Evolutionary conservation across 2,797 vertebrate species (phyloP).

Genomic region (Anguilla obscura): DNA sequence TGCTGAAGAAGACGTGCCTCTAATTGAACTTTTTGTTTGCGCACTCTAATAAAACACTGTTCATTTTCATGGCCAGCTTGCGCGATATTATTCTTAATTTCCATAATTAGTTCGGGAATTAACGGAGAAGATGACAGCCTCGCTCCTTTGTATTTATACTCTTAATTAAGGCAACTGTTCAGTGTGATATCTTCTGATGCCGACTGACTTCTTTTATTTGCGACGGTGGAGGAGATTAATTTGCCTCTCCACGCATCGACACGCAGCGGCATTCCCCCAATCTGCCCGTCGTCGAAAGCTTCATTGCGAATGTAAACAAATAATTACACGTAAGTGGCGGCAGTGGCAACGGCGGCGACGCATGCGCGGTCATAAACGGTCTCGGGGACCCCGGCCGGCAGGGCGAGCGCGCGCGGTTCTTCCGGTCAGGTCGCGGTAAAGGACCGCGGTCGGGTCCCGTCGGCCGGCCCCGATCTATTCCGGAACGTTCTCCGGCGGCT

Average conservation of each 20-base stretch:
- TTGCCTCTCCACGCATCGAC: not conserved
- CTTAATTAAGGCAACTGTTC: conserved; percentile 12
- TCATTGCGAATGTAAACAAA: not conserved
- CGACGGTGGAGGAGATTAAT: not conserved
- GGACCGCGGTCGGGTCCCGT: not conserved
- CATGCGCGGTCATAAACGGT: not conserved
- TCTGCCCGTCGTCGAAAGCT: not conserved
- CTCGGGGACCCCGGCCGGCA: not conserved
- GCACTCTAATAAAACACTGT: not conserved
- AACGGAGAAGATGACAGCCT: not conserved
- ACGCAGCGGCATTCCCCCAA: not conserved
- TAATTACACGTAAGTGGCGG: not conserved
- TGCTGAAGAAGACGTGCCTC: not conserved
- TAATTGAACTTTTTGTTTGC: not conserved
- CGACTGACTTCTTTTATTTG: not conserved
- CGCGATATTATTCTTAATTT: conserved; percentile 9
- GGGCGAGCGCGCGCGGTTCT: not conserved
- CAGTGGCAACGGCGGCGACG: not conserved
- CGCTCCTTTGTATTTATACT: conserved; percentile 9
- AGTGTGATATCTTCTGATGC: not conserved
- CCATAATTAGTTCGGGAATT: conserved; percentile 13
- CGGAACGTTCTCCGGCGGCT: not conserved
- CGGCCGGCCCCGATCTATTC: not conserved
- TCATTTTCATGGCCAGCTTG: conserved; percentile 4
- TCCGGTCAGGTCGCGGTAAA: not conserved